Base-by-base conservation (phyloP, 2,113 vertebrate species). In the Panthera tigris region DNA sequence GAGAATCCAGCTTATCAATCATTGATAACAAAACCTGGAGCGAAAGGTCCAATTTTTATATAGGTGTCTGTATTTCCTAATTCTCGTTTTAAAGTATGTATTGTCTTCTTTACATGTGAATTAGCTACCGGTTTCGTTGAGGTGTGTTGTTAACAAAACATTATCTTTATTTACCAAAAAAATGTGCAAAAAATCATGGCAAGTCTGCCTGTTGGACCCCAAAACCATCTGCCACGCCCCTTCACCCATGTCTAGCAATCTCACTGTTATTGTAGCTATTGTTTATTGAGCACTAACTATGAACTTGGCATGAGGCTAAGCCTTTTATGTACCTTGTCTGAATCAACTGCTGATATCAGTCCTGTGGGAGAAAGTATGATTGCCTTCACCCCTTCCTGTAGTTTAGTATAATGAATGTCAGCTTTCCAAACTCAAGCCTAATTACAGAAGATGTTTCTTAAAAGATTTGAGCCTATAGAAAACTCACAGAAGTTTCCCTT, bases 371-470 rank as follows among this genome's bases (percentile, higher is more conserved):
- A 86, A 23, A 15, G 55, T 7, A 65, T 5, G 14, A 39, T 52
- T 69, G 18, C 33, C n/a, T 73, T 4, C 84, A 48, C n/a, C 48
- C 33, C 69, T 74, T 76, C 41, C 73, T 48, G 14, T 29, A 29
- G 39, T 90, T 13, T 31, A 36, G 1, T 81, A 19, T 39, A 52
- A 39, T 63, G 29, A 89, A 74, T 4, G 29, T 74, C 39, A 61
- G 25, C 68, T 93, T 88, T 89, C 91, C 81, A 88, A 61, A 91
- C 36, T 80, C 25, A 76, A 97, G n/a, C 18, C 78, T 78, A 78
- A 71, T 85, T 48, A 78, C 19, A 66, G 41, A 55, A 92, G 91
- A 85, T 39, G 16, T 79, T 94, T 96, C 66, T 94, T 88, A 74
- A 74, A 91, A 52, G 31, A 90, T 81, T 27, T 71, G 27, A 68